Base-by-base conservation (phyloP, 2,797 vertebrate species). In the Sphenopsis melanotis region DNA sequence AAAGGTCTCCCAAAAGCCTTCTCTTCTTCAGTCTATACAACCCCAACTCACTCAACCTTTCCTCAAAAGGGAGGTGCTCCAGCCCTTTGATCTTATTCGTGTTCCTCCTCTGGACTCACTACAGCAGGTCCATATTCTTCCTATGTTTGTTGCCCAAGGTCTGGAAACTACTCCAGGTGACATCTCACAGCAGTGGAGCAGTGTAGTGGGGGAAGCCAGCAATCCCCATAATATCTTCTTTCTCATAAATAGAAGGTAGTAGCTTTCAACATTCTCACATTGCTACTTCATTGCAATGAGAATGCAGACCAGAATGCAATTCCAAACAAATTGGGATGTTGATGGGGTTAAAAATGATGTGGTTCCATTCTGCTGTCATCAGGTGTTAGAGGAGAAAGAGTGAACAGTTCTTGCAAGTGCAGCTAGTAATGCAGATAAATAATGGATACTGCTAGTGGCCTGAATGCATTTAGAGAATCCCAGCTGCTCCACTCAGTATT, bases 391-490 rank as follows among this genome's bases (percentile, higher is more conserved):
- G 53, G 46, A 96, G 63, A 87, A 89, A 89, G 42, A 94, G 11
- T 50, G 60, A 90, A 68, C 50, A 15, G 21, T 83, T 74, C 77
- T 78, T 90, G 69, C 23, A 95, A 95, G 84, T 83, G 65, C 71
- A 94, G 74, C 75, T 68, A 74, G 83, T 49, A 94, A 90, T 63
- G 57, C n/a, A 55, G 87, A 90, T 96, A 95, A 96, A 96, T 93
- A 96, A 93, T 89, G 65, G 65, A 95, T 96, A 55, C 79, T 95
- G 81, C 24, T 81, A 92, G 79, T 95, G 89, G 83, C 83, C 60
- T 64, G 85, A 86, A 94, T 89, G 78, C 72, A 89, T 94, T 95
- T 95, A 95, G 41, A 87, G 55, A 94, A 85, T 92, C 84, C 92
- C 92, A 96, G 87, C 69, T 95, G 94, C 79, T 95, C 60, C 69